Percentiles rank a stretch among this genome's conserved stretches.
These are phyloP conservation scores for Sebastes miniatus DNA, from an alignment of 2,797 vertebrate genomes.

Conservation along the genomic window DNA sequence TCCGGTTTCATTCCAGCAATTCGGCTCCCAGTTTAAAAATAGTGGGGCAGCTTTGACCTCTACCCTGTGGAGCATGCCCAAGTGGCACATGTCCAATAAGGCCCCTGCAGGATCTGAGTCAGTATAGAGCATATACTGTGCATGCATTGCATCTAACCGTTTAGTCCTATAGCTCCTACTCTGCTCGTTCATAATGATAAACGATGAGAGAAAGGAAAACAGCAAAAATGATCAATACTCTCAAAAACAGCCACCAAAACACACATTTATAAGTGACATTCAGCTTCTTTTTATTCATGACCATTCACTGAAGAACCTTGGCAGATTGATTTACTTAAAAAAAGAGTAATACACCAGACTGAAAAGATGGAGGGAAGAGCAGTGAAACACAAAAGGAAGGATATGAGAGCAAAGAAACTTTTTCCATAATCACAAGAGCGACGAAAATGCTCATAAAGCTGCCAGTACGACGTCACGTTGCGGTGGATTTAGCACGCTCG, in stretches of 20 bases:
- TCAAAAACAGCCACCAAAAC: background rate
- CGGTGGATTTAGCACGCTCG: background rate
- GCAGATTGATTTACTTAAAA: background rate
- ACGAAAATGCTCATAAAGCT: background rate
- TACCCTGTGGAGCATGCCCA: conserved; percentile 61
- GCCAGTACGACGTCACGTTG: background rate
- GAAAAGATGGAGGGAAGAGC: background rate
- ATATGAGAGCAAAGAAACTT: background rate
- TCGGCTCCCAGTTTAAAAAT: conserved; percentile 73
- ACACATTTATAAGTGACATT: background rate
- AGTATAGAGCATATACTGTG: background rate
- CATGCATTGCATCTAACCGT: background rate
- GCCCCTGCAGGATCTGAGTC: conserved; percentile 14
- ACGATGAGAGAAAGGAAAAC: background rate
- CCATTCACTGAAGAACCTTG: conserved; percentile 7
- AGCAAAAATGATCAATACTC: background rate
- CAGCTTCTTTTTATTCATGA: conserved; percentile 33
- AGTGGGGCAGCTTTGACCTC: conserved; percentile 62
- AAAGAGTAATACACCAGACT: background rate
- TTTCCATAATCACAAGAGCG: background rate
- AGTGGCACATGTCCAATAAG: conserved; percentile 53
- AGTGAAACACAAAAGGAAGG: background rate
- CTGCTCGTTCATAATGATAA: background rate
- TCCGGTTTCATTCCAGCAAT: conserved; percentile 73
- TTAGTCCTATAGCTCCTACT: background rate